Conservation (phyloP, 2,888 invertebrate species). For the Phaedon cochleariae region DNA sequence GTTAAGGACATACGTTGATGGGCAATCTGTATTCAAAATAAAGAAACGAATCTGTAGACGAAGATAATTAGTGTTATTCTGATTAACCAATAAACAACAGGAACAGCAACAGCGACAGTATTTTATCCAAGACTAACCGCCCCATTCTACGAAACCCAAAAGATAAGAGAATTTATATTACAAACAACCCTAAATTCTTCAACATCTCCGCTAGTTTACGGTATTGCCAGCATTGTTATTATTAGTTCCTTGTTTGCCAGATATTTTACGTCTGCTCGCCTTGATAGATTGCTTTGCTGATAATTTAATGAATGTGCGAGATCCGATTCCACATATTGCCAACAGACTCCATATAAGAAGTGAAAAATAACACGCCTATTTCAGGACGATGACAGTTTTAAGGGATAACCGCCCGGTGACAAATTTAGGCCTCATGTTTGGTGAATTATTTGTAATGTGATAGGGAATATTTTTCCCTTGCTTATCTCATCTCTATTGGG, state of each 20-base stretch:
- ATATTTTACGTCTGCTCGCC: not conserved
- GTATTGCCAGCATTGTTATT: not conserved
- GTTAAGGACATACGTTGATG: too few relatives aligned
- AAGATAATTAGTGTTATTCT: too few relatives aligned
- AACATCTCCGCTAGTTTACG: not conserved
- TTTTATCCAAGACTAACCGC: too few relatives aligned
- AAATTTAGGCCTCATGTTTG: slow-evolving; percentile 13
- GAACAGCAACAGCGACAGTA: too few relatives aligned
- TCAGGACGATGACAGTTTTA: slow-evolving; percentile 23
- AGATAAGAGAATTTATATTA: not conserved
- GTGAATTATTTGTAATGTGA: slow-evolving; percentile 12
- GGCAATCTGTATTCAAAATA: too few relatives aligned
- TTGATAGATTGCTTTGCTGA: slow-evolving; percentile 21
- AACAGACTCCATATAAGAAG: slow-evolving; percentile 21
- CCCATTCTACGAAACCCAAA: too few relatives aligned
- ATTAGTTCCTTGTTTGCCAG: not conserved
- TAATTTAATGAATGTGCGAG: slow-evolving; percentile 27
- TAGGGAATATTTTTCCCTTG: not conserved
- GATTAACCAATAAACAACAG: too few relatives aligned
- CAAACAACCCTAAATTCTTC: not conserved
- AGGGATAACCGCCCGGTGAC: slow-evolving; percentile 26
- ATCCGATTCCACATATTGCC: slow-evolving; percentile 30
- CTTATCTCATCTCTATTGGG: not conserved
- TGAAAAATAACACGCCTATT: slow-evolving; percentile 4
- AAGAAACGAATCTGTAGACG: too few relatives aligned